Base-by-base conservation (phyloP, 2,797 vertebrate species). In the Phoxinus dragarum region DNA sequence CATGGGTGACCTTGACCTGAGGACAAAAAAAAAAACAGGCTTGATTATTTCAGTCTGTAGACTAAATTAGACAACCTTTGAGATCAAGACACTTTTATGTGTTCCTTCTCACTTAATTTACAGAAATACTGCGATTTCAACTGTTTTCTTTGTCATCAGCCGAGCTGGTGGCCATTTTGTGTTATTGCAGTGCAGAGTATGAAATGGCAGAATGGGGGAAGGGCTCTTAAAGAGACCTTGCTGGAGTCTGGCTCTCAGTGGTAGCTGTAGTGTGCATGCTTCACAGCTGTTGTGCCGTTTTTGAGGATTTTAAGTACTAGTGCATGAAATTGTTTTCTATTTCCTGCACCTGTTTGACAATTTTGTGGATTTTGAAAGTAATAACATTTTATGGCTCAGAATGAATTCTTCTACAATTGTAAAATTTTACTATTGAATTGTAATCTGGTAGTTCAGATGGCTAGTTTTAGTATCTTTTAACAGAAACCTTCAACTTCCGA, bases 91-190 rank as follows among this genome's bases (percentile, higher is more conserved):
- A 23, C 11, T 36, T 17, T 27, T 31, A 40, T 31, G 38, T 42
- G 66, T 81, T 54, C 34, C 23, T 72, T 9, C 27, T 19, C 17
- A 10, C 23, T 79, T 31, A 52, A 40, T 71, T 88, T 52, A 74
- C 7, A 74, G 72, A 59, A 47, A 73, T n/a, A 74, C 76, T 42
- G 36, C 75, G 77, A 36, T 23, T 81, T 47, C 72, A 42, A 9
- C 54, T 31, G 52, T 71, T 83, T 40, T 52, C 19, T 2, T 47
- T 82, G 68, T 27, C 42, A 82, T 47, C 40, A 73, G 72, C 47
- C 2, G 52, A 90, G 89, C 91, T 90, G 91, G 93, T 94, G 91
- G 93, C 93, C 94, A 94, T 95, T 95, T 95, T 95, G 91, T 92
- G 91, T 91, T 90, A 83, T 83, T 90, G 93, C 93, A 93, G 89